Evolutionary conservation across 2,797 vertebrate species (phyloP), one percentile per base, ranked within the genome.

Genomic region (Acipenser oxyrinchus): DNA sequence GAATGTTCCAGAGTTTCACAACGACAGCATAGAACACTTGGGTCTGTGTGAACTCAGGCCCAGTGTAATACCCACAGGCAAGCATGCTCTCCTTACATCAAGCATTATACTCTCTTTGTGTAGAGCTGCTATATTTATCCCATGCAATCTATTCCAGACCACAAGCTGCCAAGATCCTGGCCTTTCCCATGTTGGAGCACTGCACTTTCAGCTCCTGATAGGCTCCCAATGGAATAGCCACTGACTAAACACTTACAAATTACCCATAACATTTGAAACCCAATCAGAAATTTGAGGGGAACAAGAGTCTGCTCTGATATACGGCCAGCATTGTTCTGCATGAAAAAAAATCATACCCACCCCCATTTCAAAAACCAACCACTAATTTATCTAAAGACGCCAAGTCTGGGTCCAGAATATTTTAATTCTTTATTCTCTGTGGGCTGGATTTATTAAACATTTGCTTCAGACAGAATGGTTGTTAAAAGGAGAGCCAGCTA

Each of bases 101-200:
- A 58, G 12, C 10, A n/a, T 58, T 11, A 3, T 13, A 58, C 12
- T 11, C 8, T 79, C 75, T 77, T 73, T 76, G 71, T 71, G 69
- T 68, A 50, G 65, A 69, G 51, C 49, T 11, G 72, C 77, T 87
- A 85, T 86, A 85, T 88, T 86, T 89, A 86, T 79, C 79, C 37
- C 73, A 49, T 49, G 51, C 64, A 63, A 61, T 77, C 71, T 75
- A 75, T 75, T 82, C 65, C 67, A 72, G 79, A 74, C 75, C 71
- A 71, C 77, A 72, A 68, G 68, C 71, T 74, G 71, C 69, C 73
- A 68, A 67, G 73, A 75, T 76, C 75, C 68, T 66, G 72, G 68
- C 68, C 73, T 48, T 69, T 78, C 76, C 37, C 37, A 37, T 37
- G 37, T 37, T 37, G 37, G 37, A 37, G 37, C 37, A 37, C 37